phyloP scores from a whole-genome alignment of 2,113 vertebrate genomes.

The Phodopus roborovskii region DNA sequence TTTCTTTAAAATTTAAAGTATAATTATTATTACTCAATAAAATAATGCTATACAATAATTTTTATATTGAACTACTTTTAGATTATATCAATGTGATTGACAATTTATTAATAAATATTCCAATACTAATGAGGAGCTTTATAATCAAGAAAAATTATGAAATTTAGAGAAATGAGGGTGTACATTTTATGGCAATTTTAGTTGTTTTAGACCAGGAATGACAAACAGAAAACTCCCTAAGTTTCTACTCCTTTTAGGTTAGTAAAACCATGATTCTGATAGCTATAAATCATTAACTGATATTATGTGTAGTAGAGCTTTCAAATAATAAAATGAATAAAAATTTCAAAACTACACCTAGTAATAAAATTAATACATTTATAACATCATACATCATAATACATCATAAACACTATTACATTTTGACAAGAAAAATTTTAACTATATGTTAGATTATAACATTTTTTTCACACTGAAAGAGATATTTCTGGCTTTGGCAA shows the following conservation, averaged over 20 bases:
- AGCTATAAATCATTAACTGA: background rate
- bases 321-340: slow-evolving; percentile 27
- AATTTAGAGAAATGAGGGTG: background rate
- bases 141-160: background rate
- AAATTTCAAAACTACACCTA: background rate
- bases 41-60: background rate
- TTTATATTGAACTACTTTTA: background rate
- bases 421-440: slow-evolving; percentile 35
- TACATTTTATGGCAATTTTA: background rate
- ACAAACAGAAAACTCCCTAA: background rate
- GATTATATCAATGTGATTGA: background rate
- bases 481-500: slow-evolving; percentile 14
- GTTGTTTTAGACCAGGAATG: background rate
- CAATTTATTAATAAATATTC: background rate
- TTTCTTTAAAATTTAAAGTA: background rate
- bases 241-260: background rate
- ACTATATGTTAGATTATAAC: background rate
- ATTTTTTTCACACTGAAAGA: slow-evolving; percentile 19
- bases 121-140: background rate
- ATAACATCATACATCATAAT: too few species aligned
- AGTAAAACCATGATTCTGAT: background rate
- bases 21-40: background rate
- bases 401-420: background rate
- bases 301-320: background rate
- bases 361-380: slow-evolving; percentile 41